Conservation (phyloP, 2,888 invertebrate species). For the Aphidoletes aphidimyza region DNA sequence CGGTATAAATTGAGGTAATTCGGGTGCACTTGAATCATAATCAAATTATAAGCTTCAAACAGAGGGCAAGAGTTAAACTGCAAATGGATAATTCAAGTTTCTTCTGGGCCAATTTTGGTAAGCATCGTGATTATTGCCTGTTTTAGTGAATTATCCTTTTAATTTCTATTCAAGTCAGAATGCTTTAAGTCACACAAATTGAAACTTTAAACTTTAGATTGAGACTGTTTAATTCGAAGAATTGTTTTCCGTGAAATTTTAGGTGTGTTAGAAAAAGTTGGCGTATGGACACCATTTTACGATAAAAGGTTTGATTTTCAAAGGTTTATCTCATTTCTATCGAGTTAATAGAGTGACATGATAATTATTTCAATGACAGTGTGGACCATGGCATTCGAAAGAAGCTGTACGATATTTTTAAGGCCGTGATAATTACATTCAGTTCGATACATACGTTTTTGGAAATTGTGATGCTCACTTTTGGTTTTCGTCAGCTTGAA, state of each 20-base stretch:
- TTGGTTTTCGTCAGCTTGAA: not conserved
- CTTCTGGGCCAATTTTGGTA: conserved; percentile 51
- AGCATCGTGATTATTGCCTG: not conserved
- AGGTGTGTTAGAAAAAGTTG: conserved; percentile 53
- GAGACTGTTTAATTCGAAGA: not conserved
- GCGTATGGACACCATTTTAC: conserved; percentile 48
- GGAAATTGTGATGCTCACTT: conserved; percentile 25
- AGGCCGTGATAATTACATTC: not conserved
- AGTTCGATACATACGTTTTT: not conserved
- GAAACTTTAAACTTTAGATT: no score
- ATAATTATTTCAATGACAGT: conserved; percentile 4
- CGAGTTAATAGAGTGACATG: no score
- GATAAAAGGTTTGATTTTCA: not conserved
- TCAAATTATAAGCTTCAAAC: not conserved
- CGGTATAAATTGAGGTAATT: not conserved
- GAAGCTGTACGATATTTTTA: not conserved
- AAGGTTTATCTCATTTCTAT: no score
- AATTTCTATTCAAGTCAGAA: not conserved
- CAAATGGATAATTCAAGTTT: conserved; percentile 27
- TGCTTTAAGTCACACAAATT: no score
- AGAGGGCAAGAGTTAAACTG: not conserved
- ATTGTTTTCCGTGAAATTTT: not conserved
- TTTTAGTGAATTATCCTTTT: not conserved
- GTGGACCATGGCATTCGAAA: not conserved
- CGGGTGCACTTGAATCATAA: not conserved